Conservation (phyloP, 2,888 invertebrate genomes). For the Apodemia duryi region DNA sequence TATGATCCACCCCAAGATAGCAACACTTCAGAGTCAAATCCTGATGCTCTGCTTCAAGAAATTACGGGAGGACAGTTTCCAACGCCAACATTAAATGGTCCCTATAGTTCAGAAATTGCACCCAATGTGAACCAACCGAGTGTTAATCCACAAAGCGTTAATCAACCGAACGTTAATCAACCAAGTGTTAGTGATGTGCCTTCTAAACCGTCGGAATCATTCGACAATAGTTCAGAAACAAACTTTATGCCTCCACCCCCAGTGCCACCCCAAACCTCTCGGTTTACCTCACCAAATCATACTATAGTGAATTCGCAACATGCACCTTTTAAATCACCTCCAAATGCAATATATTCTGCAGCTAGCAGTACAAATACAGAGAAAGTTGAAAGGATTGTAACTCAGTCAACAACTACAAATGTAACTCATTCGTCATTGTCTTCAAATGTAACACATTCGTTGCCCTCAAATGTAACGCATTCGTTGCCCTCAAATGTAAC, state of each 20-base stretch:
- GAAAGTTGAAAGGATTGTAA: slow-evolving; percentile 27
- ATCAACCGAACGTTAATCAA: slow-evolving; percentile 23
- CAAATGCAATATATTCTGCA: slow-evolving; percentile 37
- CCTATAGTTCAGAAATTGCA: slow-evolving; percentile 39
- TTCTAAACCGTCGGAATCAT: slow-evolving; percentile 37
- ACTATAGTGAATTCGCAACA: slow-evolving; percentile 33
- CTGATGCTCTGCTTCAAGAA: slow-evolving; percentile 44
- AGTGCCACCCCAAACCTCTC: slow-evolving; percentile 44
- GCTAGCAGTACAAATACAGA: slow-evolving; percentile 32
- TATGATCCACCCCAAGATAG: slow-evolving; percentile 39
- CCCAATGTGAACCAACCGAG: slow-evolving; percentile 31
- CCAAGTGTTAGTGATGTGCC: slow-evolving; percentile 40
- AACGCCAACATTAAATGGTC: slow-evolving; percentile 42
- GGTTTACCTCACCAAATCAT: slow-evolving; percentile 37
- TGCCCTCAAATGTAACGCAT: too few species aligned
- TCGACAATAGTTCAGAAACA: slow-evolving; percentile 36
- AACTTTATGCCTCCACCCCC: slow-evolving; percentile 65
- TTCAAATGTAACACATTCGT: not conserved
- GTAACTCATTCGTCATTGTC: not conserved
- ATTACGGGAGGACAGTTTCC: slow-evolving; percentile 50
- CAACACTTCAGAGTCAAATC: slow-evolving; percentile 37
- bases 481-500: too few species aligned
- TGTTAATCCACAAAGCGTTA: slow-evolving; percentile 23
- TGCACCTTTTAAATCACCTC: slow-evolving; percentile 47
- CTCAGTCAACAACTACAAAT: slow-evolving; percentile 24